These are phyloP conservation scores for Ia io DNA, from an alignment of 2,113 vertebrate genomes.

Conservation along the genomic window DNA sequence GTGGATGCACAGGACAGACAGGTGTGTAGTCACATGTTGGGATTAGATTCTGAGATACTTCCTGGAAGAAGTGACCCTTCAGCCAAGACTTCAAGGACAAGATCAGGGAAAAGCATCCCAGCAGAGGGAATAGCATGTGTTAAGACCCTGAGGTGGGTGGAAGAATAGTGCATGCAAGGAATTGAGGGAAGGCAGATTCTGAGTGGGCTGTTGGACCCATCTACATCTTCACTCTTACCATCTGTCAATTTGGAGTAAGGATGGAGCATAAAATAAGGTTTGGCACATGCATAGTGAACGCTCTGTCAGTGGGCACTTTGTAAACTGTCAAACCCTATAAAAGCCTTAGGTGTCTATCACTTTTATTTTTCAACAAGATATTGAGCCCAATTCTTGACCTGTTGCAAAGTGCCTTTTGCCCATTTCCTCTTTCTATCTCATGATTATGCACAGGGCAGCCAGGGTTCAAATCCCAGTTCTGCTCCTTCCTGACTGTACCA, in stretches of 20 bases:
- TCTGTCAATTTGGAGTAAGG: background rate
- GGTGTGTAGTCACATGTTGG: background rate
- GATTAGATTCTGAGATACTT: constrained; percentile 15
- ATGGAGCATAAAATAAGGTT: background rate
- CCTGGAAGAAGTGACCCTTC: background rate
- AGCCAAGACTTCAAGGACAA: background rate
- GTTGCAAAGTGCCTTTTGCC: background rate
- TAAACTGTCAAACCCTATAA: background rate
- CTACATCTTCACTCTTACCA: background rate
- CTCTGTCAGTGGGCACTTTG: background rate
- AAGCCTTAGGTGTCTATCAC: background rate
- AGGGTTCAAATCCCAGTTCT: background rate
- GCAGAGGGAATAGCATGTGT: background rate
- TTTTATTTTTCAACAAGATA: background rate
- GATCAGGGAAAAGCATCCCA: background rate
- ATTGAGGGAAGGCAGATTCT: background rate
- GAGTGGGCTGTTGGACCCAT: background rate
- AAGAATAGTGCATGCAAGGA: background rate
- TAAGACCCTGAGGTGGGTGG: background rate
- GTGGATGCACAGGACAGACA: background rate
- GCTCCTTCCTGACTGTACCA: background rate
- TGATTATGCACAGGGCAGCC: background rate
- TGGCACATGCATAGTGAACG: background rate
- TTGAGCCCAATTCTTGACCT: background rate
- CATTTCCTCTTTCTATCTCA: background rate